A percentile compares a stretch with the other conserved stretches of the same genome.
Evolutionary conservation across 2,888 invertebrate genomes (phyloP).

Genomic region (Leptinotarsa juncta): DNA sequence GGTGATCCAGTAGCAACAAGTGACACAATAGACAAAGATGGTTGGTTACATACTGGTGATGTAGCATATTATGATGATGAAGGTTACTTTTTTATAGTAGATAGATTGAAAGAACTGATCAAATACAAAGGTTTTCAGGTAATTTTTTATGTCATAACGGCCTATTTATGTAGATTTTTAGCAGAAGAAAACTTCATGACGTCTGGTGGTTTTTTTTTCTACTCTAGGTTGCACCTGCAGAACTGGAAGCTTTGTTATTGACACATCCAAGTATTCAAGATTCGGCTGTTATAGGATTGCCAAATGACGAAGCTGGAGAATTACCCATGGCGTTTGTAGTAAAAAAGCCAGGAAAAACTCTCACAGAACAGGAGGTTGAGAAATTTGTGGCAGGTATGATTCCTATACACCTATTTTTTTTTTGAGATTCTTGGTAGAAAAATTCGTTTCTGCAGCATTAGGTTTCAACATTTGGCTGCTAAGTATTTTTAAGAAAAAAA

Average conservation of each 20-base stretch:
- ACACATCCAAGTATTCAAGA: conserved; percentile 80
- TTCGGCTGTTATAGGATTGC: conserved; percentile 84
- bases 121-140: conserved; percentile 92
- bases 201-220: background rate
- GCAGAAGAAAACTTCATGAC: no score
- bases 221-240: conserved; percentile 84
- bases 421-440: no score
- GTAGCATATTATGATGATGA: conserved; percentile 86
- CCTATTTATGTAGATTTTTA: no score
- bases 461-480: no score
- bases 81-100: conserved; percentile 85
- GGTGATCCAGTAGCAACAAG: conserved; percentile 77
- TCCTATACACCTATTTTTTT: no score
- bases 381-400: conserved; percentile 66
- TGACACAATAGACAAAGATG: conserved; percentile 77
- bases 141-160: conserved; percentile 9
- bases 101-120: conserved; percentile 90
- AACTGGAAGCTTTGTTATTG: conserved; percentile 83
- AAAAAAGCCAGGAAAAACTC: conserved; percentile 67
- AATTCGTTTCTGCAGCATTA: no score
- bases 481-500: no score
- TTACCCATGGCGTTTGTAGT: conserved; percentile 83
- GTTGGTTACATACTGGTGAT: conserved; percentile 86
- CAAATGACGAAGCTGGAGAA: conserved; percentile 81
- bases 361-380: conserved; percentile 65